Evolutionary conservation across 2,113 vertebrate species (phyloP).

Genomic region (Lampris incognitus): DNA sequence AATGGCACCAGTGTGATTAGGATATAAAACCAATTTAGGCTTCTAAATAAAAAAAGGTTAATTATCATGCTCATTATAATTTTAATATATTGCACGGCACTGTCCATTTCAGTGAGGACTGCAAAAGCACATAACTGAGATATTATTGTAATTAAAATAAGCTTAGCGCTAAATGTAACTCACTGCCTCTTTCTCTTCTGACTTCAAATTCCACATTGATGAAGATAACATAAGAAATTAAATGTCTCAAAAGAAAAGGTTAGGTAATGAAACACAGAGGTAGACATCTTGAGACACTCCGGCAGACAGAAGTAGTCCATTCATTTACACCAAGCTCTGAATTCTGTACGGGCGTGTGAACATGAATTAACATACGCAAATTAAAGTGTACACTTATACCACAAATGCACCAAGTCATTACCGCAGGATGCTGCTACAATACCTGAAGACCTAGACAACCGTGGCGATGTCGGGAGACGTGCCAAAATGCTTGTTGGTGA

Average conservation of each 20-base stretch:
- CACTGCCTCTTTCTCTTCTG: slow-evolving; percentile 6
- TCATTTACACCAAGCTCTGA: slow-evolving; percentile 14
- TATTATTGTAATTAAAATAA: slow-evolving; percentile 59
- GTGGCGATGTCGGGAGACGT: neutral
- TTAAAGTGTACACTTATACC: no score
- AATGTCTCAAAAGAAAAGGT: slow-evolving; percentile 27
- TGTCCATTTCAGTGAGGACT: slow-evolving; percentile 48
- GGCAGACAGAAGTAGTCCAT: slow-evolving; percentile 21
- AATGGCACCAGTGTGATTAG: slow-evolving; percentile 46
- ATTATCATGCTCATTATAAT: slow-evolving; percentile 71
- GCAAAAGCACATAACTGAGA: slow-evolving; percentile 37
- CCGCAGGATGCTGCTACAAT: neutral
- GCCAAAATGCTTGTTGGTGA: neutral
- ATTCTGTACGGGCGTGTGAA: slow-evolving; percentile 6
- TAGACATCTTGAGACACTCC: neutral
- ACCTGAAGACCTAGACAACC: neutral
- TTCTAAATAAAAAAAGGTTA: slow-evolving; percentile 51
- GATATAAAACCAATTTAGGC: slow-evolving; percentile 54
- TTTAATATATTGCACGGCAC: slow-evolving; percentile 61
- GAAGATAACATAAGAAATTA: slow-evolving; percentile 26
- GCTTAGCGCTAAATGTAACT: slow-evolving; percentile 39
- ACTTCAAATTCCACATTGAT: slow-evolving; percentile 23
- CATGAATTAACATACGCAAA: neutral
- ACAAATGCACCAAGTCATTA: neutral
- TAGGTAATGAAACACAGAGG: slow-evolving; percentile 5